Evolutionary conservation across 2,888 invertebrate species (phyloP).

Genomic region (Shargacucullia verbasci): DNA sequence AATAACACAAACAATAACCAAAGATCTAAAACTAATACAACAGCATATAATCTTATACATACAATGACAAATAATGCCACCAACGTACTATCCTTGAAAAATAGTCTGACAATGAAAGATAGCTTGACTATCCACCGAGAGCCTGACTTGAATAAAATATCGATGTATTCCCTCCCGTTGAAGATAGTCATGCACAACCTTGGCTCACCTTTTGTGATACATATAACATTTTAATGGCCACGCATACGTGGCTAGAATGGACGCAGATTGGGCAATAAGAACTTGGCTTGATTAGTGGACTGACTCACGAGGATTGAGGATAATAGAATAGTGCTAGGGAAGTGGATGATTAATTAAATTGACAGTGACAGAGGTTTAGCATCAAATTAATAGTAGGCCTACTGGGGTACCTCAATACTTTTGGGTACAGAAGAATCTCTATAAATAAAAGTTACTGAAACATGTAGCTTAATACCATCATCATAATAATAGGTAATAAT

Average conservation of each 20-base stretch:
- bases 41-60: constrained; percentile 51
- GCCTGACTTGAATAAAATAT: constrained; percentile 56
- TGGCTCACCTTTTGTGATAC: constrained; percentile 49
- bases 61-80: no score
- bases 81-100: constrained; percentile 51
- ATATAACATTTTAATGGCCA: constrained; percentile 52
- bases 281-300: constrained; percentile 20
- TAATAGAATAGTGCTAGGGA: constrained; percentile 10
- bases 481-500: no score
- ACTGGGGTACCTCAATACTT: no score
- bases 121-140: constrained; percentile 21
- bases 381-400: no score
- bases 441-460: no score
- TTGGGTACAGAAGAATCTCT: no score
- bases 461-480: no score
- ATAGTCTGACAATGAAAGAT: constrained; percentile 58
- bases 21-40: constrained; percentile 50
- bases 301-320: constrained; percentile 37
- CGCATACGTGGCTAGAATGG: constrained; percentile 49
- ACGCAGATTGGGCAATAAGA: constrained; percentile 44
- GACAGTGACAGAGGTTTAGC: no score
- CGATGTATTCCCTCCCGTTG: constrained; percentile 28
- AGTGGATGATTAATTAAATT: constrained; percentile 17
- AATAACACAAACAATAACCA: constrained; percentile 6
- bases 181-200: constrained; percentile 51